Conservation (phyloP, 1,140 invertebrate genomes). For the Paralvinella palmiformis region DNA sequence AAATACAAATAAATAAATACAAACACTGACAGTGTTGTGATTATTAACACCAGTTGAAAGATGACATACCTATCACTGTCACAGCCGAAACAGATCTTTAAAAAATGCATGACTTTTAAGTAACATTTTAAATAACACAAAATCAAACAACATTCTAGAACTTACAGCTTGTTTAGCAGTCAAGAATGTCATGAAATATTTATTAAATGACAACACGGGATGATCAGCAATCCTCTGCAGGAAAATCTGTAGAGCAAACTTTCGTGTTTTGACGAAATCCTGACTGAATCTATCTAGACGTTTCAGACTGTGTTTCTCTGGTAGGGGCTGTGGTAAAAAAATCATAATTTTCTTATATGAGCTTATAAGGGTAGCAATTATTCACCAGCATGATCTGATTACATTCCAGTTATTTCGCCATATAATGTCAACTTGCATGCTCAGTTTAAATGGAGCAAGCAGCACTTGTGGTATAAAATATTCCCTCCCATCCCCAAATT, state of each 20-base stretch:
- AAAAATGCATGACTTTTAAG: no score
- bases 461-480: no score
- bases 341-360: no score
- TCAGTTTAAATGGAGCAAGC: no score
- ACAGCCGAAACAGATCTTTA: no score
- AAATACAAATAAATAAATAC: neutral
- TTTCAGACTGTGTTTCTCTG: constrained; percentile 65
- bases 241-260: constrained; percentile 66
- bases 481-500: no score
- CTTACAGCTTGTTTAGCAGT: constrained; percentile 61
- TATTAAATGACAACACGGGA: constrained; percentile 66
- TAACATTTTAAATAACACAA: neutral
- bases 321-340: constrained; percentile 59
- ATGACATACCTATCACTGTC: no score
- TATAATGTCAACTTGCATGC: no score
- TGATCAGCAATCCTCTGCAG: constrained; percentile 61
- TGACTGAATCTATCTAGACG: constrained; percentile 68
- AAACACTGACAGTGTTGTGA: neutral
- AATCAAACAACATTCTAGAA: constrained; percentile 2
- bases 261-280: constrained; percentile 66
- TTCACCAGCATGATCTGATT: no score
- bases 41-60: neutral
- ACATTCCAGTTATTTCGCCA: no score
- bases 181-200: constrained; percentile 63
- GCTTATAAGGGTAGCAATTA: no score